Conservation (phyloP, 2,113 vertebrate species). For the Maccullochella peelii region DNA sequence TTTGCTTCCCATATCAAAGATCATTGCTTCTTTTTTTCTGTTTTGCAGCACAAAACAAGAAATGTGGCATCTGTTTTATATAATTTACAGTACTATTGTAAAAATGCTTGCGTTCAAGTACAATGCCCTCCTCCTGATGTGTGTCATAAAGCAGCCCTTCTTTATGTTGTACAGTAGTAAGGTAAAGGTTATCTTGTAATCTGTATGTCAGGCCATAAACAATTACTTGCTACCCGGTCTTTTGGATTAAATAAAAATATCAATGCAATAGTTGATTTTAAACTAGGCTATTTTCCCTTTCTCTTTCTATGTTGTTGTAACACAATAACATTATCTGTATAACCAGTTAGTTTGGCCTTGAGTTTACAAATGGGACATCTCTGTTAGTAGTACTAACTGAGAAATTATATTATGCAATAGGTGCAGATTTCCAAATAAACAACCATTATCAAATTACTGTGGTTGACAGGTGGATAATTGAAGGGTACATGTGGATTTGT, state of each 20-base stretch:
- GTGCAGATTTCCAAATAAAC: neutral
- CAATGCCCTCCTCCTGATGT: neutral
- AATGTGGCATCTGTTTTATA: too few relatives aligned
- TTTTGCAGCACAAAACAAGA: too few relatives aligned
- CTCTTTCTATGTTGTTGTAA: too few relatives aligned
- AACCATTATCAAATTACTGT: neutral
- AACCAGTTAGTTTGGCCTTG: neutral
- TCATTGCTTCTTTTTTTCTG: too few relatives aligned
- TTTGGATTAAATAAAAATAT: too few relatives aligned
- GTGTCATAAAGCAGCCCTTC: neutral
- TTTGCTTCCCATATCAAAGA: too few relatives aligned
- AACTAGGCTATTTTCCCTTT: too few relatives aligned
- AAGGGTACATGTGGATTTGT: neutral
- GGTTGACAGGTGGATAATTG: neutral
- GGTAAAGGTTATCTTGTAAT: neutral
- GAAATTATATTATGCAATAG: neutral
- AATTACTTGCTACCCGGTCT: too few relatives aligned
- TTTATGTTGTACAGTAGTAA: neutral
- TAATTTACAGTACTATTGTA: too few relatives aligned
- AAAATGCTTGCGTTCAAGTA: neutral
- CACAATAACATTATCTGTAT: too few relatives aligned
- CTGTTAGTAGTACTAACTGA: neutral
- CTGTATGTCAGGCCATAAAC: neutral
- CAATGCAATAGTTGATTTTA: too few relatives aligned
- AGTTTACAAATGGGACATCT: too few relatives aligned